A percentile compares a stretch with the other conserved stretches of the same genome.
Conservation (phyloP, 2,797 vertebrate species). For the Gymnoscopelus microlampas region DNA sequence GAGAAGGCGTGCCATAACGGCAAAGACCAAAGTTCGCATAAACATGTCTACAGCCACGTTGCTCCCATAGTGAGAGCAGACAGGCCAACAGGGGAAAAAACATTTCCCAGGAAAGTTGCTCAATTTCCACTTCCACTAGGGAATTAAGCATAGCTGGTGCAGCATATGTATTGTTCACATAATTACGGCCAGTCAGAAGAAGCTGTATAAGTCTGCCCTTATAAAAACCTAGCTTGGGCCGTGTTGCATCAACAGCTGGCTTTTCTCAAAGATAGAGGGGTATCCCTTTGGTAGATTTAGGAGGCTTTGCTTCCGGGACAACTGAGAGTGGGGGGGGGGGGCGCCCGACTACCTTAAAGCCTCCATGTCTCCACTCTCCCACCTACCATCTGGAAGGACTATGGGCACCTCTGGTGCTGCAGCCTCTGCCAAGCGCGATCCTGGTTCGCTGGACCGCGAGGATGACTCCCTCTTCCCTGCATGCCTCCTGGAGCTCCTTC, state of each 20-base stretch:
- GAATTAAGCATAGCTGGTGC: conserved; percentile 19
- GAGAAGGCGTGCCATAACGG: conserved; percentile 60
- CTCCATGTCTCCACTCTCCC: conserved; percentile 15
- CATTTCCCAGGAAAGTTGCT: conserved; percentile 61
- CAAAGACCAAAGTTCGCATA: conserved; percentile 74
- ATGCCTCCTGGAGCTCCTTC: conserved; percentile 82
- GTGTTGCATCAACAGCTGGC: conserved; percentile 25
- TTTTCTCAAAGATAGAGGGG: not conserved
- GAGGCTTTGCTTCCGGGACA: conserved; percentile 19
- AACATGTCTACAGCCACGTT: conserved; percentile 50
- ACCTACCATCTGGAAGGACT: conserved; percentile 78
- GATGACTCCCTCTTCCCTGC: conserved; percentile 80
- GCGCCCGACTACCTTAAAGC: conserved; percentile 1
- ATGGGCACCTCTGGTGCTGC: conserved; percentile 67
- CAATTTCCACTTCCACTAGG: conserved; percentile 42
- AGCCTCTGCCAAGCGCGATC: conserved; percentile 64
- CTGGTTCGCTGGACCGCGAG: conserved; percentile 71
- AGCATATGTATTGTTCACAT: conserved; percentile 20
- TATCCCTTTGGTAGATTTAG: conserved; percentile 11
- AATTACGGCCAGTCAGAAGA: conserved; percentile 8
- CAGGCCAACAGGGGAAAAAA: conserved; percentile 52
- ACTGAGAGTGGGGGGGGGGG: conserved; percentile 1
- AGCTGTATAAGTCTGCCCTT: not conserved
- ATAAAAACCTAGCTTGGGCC: conserved; percentile 7
- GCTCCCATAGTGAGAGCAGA: conserved; percentile 54